Evolutionary conservation across 2,888 invertebrate species (phyloP).

Genomic region (Neria commutata): DNA sequence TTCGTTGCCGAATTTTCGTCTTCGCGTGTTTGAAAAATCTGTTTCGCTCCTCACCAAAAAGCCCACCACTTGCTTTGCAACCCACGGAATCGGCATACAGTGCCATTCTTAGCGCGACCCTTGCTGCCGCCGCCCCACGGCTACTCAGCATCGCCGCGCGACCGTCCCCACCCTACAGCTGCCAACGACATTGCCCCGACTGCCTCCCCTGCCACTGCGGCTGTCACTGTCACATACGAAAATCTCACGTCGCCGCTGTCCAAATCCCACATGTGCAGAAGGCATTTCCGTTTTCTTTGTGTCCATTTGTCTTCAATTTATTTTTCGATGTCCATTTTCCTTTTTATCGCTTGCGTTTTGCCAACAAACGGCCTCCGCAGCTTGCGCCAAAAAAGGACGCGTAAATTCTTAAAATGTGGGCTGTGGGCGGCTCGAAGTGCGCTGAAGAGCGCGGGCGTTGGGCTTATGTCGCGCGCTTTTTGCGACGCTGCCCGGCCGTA

Average conservation of each 20-base stretch:
- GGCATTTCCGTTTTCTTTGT: constrained; percentile 29
- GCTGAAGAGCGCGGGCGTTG: not conserved
- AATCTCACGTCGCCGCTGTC: constrained; percentile 26
- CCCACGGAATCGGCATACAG: not conserved
- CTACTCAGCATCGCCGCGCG: no score
- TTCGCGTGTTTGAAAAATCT: constrained; percentile 25
- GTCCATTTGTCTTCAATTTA: constrained; percentile 34
- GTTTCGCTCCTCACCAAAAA: constrained; percentile 9
- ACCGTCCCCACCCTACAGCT: not conserved
- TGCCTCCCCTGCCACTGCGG: constrained; percentile 5
- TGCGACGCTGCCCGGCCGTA: constrained; percentile 7
- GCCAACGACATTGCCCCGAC: not conserved
- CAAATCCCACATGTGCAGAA: constrained; percentile 33
- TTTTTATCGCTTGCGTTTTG: constrained; percentile 24
- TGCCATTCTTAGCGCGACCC: constrained; percentile 7
- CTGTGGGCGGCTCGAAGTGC: constrained; percentile 23
- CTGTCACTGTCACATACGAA: constrained; percentile 26
- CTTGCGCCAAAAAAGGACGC: constrained; percentile 27
- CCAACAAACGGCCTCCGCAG: constrained; percentile 20
- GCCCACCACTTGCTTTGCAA: not conserved
- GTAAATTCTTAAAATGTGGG: constrained; percentile 34
- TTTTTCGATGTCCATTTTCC: constrained; percentile 28
- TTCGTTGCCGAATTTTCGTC: constrained; percentile 23
- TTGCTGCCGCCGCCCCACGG: constrained; percentile 1
- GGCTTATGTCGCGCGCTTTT: constrained; percentile 15